Percentiles rank a stretch among this genome's conserved stretches.
These are phyloP conservation scores for Sphaerodactylus townsendi DNA, from an alignment of 2,113 vertebrate species.

Conservation along the genomic window DNA sequence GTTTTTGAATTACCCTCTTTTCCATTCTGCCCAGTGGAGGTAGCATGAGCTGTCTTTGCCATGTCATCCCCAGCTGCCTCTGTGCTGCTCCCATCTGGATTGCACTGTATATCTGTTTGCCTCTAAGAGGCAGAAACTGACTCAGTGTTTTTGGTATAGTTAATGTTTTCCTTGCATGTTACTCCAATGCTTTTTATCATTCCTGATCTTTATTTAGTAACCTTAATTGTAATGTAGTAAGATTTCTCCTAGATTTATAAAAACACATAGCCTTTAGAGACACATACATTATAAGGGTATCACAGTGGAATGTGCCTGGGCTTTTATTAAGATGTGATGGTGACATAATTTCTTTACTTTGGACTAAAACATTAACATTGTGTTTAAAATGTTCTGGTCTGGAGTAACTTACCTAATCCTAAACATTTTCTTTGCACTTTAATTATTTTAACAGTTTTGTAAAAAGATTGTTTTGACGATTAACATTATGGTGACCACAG, in stretches of 20 bases:
- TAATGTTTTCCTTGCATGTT: background rate
- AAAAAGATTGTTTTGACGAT: no score
- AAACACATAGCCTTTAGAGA: no score
- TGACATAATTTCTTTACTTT: background rate
- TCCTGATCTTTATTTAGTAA: background rate
- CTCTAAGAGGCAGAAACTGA: no score
- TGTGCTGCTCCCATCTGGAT: no score
- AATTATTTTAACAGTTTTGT: no score
- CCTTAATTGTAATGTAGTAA: background rate
- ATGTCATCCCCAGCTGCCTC: no score
- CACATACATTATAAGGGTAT: background rate
- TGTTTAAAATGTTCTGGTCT: background rate
- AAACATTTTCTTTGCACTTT: background rate
- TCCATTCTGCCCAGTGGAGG: no score
- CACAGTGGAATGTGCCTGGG: background rate
- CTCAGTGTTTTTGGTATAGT: background rate
- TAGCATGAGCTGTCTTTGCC: no score
- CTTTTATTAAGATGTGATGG: background rate
- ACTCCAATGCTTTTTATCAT: background rate
- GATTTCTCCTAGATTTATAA: no score
- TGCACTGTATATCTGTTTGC: no score
- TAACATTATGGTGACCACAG: no score
- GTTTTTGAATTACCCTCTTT: no score
- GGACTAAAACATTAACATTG: conserved; percentile 11
- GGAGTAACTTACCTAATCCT: background rate